Base-by-base conservation (phyloP, 2,888 invertebrate species). In the Erebia palarica region DNA sequence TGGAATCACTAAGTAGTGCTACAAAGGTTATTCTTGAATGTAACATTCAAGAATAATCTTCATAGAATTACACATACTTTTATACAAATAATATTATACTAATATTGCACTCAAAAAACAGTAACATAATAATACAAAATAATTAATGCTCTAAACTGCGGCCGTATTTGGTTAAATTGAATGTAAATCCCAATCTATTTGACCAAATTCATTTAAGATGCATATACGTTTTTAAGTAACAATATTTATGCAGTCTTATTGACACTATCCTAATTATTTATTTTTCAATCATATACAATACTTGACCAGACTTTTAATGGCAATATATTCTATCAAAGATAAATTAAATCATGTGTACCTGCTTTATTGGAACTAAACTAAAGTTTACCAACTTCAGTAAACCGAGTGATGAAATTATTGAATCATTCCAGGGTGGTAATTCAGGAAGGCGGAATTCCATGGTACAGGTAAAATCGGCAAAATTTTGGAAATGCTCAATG, bases 401-500 rank as follows among this genome's bases (percentile, higher is more conserved):
- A 10, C 14, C 3, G 14, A 13, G 14, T n/a, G 51, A 5, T 14
- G 14, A 44, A 44, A 47, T 10, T 47, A 47, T 47, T 47, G 11
- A 47, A 27, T 3, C 27, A 51, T 51, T 51, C 51, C 8, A 51
- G 2, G 1, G 7, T 51, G 16, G 51, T 51, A n/a, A 51, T n/a
- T 51, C 8, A 7, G n/a, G 16, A 53, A 16, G 53, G 16, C 53
- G 7, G 18, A 44, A 44, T 11, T 44, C 3, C 1, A 44, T 61
- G n/a, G 1, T 42, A 42, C 8, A 60, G 3, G n/a, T 61, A 10
- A 59, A 14, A 59, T n/a, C 9, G 3, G n/a, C 14, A 44, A 16
- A 47, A 18, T 61, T 14, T 59, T 59, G 11, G 44, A 58, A 69
- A 13, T 67, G 16, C 70, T 71, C 36, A 36, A 64, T 70, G 18